These are phyloP conservation scores for Tipula vernalis DNA, from an alignment of 2,888 invertebrate genomes.

Conservation along the genomic window DNA sequence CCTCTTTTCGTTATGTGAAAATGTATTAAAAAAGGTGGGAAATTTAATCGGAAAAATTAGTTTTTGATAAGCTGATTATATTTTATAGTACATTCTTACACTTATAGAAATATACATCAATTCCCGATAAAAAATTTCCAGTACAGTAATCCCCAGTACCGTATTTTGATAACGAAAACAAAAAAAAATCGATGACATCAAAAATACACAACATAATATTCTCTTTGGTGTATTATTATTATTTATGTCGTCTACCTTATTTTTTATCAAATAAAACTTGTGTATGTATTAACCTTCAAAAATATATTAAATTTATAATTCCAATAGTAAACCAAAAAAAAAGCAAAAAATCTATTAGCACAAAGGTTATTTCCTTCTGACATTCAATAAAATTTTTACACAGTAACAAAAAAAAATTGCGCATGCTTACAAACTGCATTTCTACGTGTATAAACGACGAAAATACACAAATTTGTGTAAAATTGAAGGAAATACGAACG, in stretches of 20 bases:
- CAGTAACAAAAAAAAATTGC: neutral
- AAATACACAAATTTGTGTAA: neutral
- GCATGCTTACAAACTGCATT: neutral
- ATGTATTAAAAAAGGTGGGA: neutral
- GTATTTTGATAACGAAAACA: neutral
- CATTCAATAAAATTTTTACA: neutral
- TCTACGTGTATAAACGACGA: neutral
- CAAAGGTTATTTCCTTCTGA: conserved; percentile 4
- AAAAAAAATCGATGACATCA: neutral
- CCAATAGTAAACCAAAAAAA: neutral
- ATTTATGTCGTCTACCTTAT: neutral
- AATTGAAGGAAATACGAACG: neutral
- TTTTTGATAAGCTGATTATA: neutral
- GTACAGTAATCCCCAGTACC: neutral
- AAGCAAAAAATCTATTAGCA: neutral
- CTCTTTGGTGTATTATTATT: neutral
- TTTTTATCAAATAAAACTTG: neutral
- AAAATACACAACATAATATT: neutral
- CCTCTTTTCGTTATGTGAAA: neutral
- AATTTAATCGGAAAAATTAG: neutral
- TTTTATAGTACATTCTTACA: neutral
- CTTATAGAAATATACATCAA: neutral
- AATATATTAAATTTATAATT: neutral
- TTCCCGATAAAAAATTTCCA: neutral
- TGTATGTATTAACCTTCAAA: neutral